These are phyloP conservation scores for Nothoprocta pentlandii DNA, from an alignment of 2,113 vertebrate genomes.

Conservation along the genomic window DNA sequence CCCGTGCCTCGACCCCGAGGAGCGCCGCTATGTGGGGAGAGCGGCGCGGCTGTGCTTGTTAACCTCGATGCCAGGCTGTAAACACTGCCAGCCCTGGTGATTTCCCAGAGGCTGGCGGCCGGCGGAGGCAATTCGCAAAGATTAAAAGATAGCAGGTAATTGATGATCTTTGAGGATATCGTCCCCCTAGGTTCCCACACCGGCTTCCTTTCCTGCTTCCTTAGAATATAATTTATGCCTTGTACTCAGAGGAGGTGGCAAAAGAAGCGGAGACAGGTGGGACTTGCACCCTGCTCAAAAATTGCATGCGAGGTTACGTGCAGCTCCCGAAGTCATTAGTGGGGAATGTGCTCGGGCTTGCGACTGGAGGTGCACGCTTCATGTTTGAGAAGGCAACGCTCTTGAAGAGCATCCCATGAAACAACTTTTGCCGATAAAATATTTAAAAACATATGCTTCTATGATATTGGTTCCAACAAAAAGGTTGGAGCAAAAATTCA, in stretches of 20 bases:
- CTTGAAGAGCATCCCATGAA: background rate
- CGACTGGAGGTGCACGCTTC: accelerated
- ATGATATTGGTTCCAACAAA: too few species aligned
- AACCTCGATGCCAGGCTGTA: background rate
- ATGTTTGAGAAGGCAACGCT: background rate
- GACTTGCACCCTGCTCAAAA: background rate
- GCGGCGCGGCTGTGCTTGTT: background rate
- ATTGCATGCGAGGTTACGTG: background rate
- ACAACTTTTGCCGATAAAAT: background rate
- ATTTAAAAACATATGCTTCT: background rate
- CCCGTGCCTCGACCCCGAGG: background rate
- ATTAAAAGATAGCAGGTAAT: background rate
- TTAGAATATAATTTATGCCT: conserved; percentile 3
- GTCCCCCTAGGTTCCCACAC: conserved; percentile 16
- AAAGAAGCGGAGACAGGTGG: background rate
- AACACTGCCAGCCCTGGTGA: background rate
- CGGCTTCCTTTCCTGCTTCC: background rate
- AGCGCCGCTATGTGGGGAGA: background rate
- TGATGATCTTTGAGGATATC: conserved; percentile 27
- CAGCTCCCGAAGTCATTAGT: background rate
- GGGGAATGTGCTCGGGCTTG: background rate
- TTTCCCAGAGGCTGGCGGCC: conserved; percentile 40
- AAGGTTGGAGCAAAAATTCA: background rate
- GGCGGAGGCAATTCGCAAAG: conserved; percentile 11
- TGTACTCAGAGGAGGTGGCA: background rate